phyloP scores from a whole-genome alignment of 1,140 invertebrate species.

The Dendrolimus punctatus region DNA sequence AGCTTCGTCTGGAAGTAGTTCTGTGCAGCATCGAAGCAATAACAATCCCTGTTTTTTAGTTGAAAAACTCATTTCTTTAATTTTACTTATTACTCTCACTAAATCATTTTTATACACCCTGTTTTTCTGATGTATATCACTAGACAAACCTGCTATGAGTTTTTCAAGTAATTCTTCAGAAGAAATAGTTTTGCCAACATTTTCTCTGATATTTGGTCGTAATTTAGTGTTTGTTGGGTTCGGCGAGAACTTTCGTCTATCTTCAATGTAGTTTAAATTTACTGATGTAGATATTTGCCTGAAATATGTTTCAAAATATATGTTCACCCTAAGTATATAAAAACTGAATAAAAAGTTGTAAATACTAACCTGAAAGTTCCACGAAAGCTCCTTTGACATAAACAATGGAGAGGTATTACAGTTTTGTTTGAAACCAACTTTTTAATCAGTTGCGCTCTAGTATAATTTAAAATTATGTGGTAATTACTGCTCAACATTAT shows the following conservation, averaged over 20 bases:
- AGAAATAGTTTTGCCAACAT: constrained; percentile 7
- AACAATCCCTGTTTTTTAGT: constrained; percentile 49
- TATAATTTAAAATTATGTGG: not conserved
- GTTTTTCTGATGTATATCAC: constrained; percentile 55
- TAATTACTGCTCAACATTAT: constrained; percentile 2
- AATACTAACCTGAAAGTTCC: too few species aligned
- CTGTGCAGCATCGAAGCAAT: constrained; percentile 47
- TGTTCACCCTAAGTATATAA: too few species aligned
- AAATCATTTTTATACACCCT: constrained; percentile 64
- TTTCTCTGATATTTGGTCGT: too few species aligned
- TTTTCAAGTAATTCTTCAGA: constrained; percentile 50
- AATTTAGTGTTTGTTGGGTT: not conserved
- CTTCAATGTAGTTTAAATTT: too few species aligned
- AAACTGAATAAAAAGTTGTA: too few species aligned
- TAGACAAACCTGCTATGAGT: constrained; percentile 39
- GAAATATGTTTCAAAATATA: too few species aligned
- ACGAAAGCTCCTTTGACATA: too few species aligned
- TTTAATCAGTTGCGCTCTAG: not conserved
- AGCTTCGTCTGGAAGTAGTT: constrained; percentile 51
- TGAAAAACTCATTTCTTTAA: constrained; percentile 49
- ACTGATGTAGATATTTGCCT: too few species aligned
- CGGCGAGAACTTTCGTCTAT: not conserved
- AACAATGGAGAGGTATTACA: not conserved
- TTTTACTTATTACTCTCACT: constrained; percentile 41
- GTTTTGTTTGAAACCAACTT: not conserved